Evolutionary conservation across 2,797 vertebrate species (phyloP), one percentile per base, ranked within the genome.

Genomic region (Hydrolagus colliei): DNA sequence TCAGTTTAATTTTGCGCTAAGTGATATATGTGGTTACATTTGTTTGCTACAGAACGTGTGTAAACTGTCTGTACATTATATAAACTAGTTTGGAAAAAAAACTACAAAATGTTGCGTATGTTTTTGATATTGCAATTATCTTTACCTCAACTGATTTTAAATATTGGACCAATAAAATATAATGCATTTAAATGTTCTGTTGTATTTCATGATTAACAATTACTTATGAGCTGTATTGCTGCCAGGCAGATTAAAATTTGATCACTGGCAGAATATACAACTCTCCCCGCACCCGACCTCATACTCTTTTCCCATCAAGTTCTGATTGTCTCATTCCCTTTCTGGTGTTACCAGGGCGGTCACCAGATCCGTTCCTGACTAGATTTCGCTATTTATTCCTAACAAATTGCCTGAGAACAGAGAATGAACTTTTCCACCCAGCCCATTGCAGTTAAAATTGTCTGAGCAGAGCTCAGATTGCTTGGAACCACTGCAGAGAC

Each of bases 91-190:
- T 9, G 32, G 41, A 73, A 77, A 65, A 22, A 22, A 63, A 12
- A 13, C 62, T 79, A 79, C 20, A 12, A 20, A 63, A 22, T 52
- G 41, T 52, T 2, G 11, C 63, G 20, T 63, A 27, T 32, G 12
- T 5, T 27, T 79, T 78, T 78, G 76, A 78, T 78, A 91, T 89
- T 89, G 13, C 62, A 65, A 22, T 0, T 91, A 91, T 92, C 89
- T 92, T 94, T 93, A 92, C 90, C 91, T 92, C 91, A 90, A 73
- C 89, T 93, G 93, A 92, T 89, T 92, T 93, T 92, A 93, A 91
- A 87, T 89, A 92, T 90, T 90, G 90, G 91, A 92, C 91, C 91
- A 93, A 92, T 93, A 94, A 93, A 94, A 87, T 7, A 11, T 68
- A 35, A 79, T 62, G 61, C 7, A 68, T 9, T 82, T 41, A 20